A percentile compares a stretch with the other conserved stretches of the same genome.
Evolutionary conservation across 2,113 vertebrate genomes (phyloP).

Genomic region (Lagopus leucura): DNA sequence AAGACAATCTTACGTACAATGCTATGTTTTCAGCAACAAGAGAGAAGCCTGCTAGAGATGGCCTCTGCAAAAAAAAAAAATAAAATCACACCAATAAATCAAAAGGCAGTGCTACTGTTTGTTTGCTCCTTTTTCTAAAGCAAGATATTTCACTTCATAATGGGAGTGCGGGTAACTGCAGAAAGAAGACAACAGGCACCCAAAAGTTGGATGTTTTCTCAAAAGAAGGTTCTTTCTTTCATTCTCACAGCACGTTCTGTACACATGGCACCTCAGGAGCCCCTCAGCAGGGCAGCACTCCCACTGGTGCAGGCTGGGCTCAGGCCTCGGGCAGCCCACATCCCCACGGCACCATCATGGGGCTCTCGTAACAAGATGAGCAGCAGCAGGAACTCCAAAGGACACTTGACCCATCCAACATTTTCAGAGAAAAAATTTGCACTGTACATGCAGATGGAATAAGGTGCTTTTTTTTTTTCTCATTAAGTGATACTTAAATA

Average conservation of each 20-base stretch:
- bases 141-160: neutral
- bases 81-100: conserved; percentile 1
- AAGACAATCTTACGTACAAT: conserved; percentile 42
- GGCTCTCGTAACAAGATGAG: conserved; percentile 33
- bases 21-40: neutral
- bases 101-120: neutral
- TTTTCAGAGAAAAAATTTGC: conserved; percentile 21
- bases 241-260: neutral
- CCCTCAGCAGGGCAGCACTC: neutral
- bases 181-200: neutral
- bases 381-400: neutral
- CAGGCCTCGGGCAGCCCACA: neutral
- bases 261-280: neutral
- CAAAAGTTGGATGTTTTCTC: neutral
- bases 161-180: neutral
- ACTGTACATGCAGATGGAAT: neutral
- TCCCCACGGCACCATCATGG: conserved; percentile 10
- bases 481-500: conserved; percentile 47
- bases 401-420: conserved; percentile 20
- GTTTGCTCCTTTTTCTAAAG: neutral
- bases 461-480: neutral
- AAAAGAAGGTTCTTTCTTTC: neutral
- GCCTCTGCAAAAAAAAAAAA: neutral
- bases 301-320: neutral
- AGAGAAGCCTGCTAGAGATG: neutral